Conservation (phyloP, 2,797 vertebrate species). For the Antrozous pallidus region DNA sequence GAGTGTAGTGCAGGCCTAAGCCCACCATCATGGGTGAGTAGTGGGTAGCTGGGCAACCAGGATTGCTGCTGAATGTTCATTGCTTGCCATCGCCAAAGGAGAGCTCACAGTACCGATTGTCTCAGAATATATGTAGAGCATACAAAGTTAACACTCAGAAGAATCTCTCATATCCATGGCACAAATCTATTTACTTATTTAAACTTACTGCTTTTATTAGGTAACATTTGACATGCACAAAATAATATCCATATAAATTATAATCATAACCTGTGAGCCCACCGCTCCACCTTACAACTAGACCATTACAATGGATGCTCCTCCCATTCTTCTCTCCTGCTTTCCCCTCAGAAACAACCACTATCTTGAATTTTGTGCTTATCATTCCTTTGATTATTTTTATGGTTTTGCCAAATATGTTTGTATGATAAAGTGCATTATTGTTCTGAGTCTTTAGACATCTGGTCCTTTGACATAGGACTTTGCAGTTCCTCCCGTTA, state of each 20-base stretch:
- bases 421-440: neutral
- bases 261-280: neutral
- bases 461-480: neutral
- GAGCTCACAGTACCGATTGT: neutral
- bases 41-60: neutral
- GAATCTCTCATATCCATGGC: neutral
- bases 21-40: too few relatives aligned
- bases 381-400: neutral
- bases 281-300: neutral
- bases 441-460: neutral
- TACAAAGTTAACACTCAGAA: neutral
- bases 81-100: neutral
- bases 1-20: neutral
- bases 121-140: neutral
- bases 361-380: neutral
- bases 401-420: neutral
- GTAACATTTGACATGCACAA: neutral
- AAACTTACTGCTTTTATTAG: neutral
- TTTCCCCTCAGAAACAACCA: neutral
- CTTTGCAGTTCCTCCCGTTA: neutral
- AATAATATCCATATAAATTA: neutral
- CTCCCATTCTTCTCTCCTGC: neutral
- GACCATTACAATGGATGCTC: too few relatives aligned
- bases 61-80: neutral
- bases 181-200: neutral